These are phyloP conservation scores for Poeciliopsis retropinna DNA, from an alignment of 2,113 vertebrate genomes.

Conservation along the genomic window DNA sequence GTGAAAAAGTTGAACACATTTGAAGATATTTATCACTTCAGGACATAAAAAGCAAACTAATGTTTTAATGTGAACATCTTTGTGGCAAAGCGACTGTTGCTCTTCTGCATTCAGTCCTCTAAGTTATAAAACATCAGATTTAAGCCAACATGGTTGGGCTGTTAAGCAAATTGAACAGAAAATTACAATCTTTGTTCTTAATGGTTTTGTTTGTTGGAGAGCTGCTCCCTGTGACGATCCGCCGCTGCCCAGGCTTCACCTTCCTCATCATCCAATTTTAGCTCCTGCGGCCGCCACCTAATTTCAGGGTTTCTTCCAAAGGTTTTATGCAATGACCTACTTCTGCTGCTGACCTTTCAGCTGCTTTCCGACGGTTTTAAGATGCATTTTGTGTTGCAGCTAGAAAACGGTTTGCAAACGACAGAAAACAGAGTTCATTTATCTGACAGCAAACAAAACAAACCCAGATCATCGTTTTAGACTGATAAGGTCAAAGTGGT, in stretches of 20 bases:
- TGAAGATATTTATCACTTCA: no score
- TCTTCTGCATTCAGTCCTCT: not conserved
- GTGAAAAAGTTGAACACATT: no score
- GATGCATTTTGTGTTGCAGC: not conserved
- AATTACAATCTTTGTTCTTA: not conserved
- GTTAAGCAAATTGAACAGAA: not conserved
- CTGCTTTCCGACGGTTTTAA: not conserved
- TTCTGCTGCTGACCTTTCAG: constrained; percentile 12
- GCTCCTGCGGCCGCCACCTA: constrained; percentile 23
- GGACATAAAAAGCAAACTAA: no score
- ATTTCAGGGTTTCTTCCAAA: constrained; percentile 33
- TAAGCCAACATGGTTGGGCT: not conserved
- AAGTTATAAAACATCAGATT: not conserved
- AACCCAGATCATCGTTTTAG: not conserved
- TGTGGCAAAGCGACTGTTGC: no score
- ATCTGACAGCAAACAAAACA: not conserved
- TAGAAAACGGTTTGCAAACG: not conserved
- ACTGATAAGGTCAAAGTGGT: no score
- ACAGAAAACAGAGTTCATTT: not conserved
- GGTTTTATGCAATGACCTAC: not conserved
- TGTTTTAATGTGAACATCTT: no score
- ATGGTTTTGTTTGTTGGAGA: constrained; percentile 36
- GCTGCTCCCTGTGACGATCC: constrained; percentile 43
- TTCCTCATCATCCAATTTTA: constrained; percentile 47
- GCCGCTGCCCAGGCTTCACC: not conserved